Base-by-base conservation (phyloP, 37 sponge, comb jelly and placozoan genomes). In the Halisarca cf. caerulea region DNA sequence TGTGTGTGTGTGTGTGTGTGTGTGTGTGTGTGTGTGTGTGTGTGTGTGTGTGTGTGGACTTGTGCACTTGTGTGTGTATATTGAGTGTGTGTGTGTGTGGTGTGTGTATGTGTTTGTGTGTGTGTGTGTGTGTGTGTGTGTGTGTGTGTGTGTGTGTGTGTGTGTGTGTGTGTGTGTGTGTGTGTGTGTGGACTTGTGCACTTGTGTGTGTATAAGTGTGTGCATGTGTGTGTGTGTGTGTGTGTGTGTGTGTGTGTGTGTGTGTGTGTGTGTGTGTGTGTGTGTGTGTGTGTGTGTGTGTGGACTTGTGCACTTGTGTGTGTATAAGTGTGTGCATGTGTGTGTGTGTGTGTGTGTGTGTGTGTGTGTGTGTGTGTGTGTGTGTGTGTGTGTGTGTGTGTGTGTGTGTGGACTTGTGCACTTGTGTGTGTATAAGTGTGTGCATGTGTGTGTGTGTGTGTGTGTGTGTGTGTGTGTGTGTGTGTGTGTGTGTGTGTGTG, bases 81-180 rank as follows among this genome's bases (percentile, higher is more conserved):
- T n/a, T n/a, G n/a, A n/a, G n/a, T n/a, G n/a, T n/a, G n/a, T n/a
- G n/a, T n/a, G n/a, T n/a, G n/a, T n/a, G n/a, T n/a, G 6, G 64
- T 47, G 11, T 47, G 64, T 77, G 45, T 40, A 21, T 77, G 45
- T 25, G 47, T 77, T 2, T 42, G 47, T 77, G 11, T 25, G 78
- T 77, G 45, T 42, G 78, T 77, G 45, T 25, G 45, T 77, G 14
- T 25, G 25, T 77, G 14, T 77, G 45, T 77, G 14, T 77, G 45
- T 77, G 47, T 40, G 8, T 25, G 14, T 77, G 45, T 21, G 24
- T 7, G 5, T 28, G 64, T 61, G 23, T 61, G 30, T 61, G 5
- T 61, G 64, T 61, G 64, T 28, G 9, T 23, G 15, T 61, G 9
- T 7, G 6, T 41, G 20, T 77, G 78, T 38, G 47, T 77, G 78